Conservation (phyloP, 1,140 invertebrate species). For the Dryas iulia region DNA sequence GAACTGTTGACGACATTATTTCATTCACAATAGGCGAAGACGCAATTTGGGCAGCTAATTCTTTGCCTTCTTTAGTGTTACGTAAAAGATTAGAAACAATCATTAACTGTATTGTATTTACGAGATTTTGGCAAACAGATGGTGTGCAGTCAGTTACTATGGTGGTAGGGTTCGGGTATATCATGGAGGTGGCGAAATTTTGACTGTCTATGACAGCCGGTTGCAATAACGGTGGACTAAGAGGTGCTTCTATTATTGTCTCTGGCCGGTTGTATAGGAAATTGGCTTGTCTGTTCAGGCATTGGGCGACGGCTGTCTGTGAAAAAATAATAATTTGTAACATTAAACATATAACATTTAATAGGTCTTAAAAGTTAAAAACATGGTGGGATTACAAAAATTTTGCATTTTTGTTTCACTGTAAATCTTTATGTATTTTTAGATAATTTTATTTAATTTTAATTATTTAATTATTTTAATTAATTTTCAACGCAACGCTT, state of each 20-base stretch:
- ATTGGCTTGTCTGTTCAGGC: slow-evolving; percentile 32
- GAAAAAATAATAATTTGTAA: slow-evolving; percentile 26
- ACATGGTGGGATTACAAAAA: no score
- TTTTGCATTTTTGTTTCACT: no score
- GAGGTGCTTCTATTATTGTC: slow-evolving; percentile 30
- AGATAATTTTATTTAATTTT: no score
- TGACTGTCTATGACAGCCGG: slow-evolving; percentile 10
- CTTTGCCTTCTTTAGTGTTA: slow-evolving; percentile 41
- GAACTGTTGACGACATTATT: slow-evolving; percentile 39
- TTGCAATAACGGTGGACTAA: not conserved
- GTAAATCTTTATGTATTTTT: no score
- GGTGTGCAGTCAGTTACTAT: slow-evolving; percentile 65
- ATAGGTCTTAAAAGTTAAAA: no score
- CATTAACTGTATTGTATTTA: slow-evolving; percentile 63
- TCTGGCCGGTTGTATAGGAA: slow-evolving; percentile 37
- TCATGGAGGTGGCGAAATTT: slow-evolving; percentile 14
- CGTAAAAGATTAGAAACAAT: slow-evolving; percentile 60
- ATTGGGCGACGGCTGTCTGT: slow-evolving; percentile 38
- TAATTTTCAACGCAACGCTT: no score
- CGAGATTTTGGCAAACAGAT: slow-evolving; percentile 58
- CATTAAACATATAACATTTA: no score
- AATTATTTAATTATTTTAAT: no score
- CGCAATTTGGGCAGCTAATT: slow-evolving; percentile 45
- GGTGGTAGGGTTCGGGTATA: slow-evolving; percentile 34
- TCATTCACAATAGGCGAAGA: slow-evolving; percentile 49